phyloP scores from a whole-genome alignment of 2,888 invertebrate genomes.

The Vanessa cardui region DNA sequence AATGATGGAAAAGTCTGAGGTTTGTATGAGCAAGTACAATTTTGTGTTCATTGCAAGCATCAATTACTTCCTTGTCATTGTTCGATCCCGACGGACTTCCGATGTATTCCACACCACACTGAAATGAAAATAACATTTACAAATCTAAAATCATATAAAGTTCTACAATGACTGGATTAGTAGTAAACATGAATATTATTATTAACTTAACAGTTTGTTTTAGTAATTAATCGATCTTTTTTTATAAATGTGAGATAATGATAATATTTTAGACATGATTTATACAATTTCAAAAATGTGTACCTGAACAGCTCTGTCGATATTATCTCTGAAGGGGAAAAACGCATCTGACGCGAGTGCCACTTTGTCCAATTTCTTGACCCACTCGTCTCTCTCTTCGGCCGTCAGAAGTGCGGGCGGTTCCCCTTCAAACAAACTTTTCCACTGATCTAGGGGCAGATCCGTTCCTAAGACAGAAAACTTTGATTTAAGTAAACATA shows the following conservation, averaged over 20 bases:
- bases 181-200: too few relatives aligned
- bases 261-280: not conserved
- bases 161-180: too few relatives aligned
- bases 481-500: too few relatives aligned
- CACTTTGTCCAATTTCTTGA: slow-evolving; percentile 87
- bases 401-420: slow-evolving; percentile 87
- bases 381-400: slow-evolving; percentile 86
- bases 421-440: slow-evolving; percentile 85
- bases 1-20: slow-evolving; percentile 97
- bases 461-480: slow-evolving; percentile 84
- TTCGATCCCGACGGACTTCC: slow-evolving; percentile 97
- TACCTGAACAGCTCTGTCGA: slow-evolving; percentile 95
- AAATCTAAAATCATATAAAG: not conserved
- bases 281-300: slow-evolving; percentile 16
- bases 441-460: slow-evolving; percentile 89
- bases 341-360: slow-evolving; percentile 98
- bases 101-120: slow-evolving; percentile 97
- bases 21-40: slow-evolving; percentile 95
- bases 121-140: slow-evolving; percentile 42
- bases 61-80: slow-evolving; percentile 94
- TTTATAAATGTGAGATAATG: too few relatives aligned
- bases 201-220: too few relatives aligned
- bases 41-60: slow-evolving; percentile 95
- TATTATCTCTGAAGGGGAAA: slow-evolving; percentile 99
- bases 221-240: too few relatives aligned